These are phyloP conservation scores for Trilocha varians DNA, from an alignment of 2,888 invertebrate genomes.

Conservation along the genomic window DNA sequence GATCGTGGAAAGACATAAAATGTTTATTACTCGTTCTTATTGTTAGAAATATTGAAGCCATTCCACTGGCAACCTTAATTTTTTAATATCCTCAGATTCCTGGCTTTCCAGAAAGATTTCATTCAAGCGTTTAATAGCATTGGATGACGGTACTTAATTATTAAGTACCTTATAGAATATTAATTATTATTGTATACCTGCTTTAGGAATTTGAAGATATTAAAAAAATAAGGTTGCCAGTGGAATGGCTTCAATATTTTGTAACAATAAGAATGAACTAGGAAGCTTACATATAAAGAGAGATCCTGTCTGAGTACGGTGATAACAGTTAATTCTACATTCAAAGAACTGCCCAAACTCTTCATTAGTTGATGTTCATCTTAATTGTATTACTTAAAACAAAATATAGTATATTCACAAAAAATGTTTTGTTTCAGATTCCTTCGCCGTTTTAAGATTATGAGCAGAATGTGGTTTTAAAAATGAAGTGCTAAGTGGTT, in stretches of 20 bases:
- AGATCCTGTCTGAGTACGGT: too few relatives aligned
- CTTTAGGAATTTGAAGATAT: slow-evolving; percentile 9
- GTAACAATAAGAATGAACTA: slow-evolving; percentile 31
- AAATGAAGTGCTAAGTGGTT: neutral
- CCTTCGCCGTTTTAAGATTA: neutral
- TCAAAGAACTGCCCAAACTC: too few relatives aligned
- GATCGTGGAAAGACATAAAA: slow-evolving; percentile 30
- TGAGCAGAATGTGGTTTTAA: neutral
- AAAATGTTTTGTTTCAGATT: neutral
- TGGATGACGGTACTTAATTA: too few relatives aligned
- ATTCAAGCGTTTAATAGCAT: too few relatives aligned
- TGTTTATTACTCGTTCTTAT: slow-evolving; percentile 36
- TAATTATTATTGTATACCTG: too few relatives aligned
- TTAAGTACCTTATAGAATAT: too few relatives aligned
- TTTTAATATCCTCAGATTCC: slow-evolving; percentile 16
- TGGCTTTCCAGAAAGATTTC: neutral
- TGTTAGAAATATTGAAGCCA: slow-evolving; percentile 34
- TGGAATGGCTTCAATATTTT: slow-evolving; percentile 35
- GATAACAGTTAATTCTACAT: too few relatives aligned
- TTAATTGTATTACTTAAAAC: too few relatives aligned
- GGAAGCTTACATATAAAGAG: too few relatives aligned
- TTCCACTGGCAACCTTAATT: slow-evolving; percentile 20
- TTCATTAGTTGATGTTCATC: too few relatives aligned
- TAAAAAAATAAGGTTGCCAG: slow-evolving; percentile 18
- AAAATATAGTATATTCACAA: too few relatives aligned